These are phyloP conservation scores for Diglossa brunneiventris DNA, from an alignment of 2,113 vertebrate species.

Conservation along the genomic window DNA sequence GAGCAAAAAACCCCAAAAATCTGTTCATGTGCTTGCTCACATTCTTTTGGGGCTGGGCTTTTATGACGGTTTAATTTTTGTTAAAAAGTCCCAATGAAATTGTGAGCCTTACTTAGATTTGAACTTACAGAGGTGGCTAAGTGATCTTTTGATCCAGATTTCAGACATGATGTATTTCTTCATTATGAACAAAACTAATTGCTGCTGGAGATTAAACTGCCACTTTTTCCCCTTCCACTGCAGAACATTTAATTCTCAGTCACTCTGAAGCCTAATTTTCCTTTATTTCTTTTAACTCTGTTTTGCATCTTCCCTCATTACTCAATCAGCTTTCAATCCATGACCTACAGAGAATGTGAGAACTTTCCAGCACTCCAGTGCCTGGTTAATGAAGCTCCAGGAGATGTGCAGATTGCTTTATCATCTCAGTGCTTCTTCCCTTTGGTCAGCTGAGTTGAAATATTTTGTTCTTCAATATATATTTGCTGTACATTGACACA, in stretches of 20 bases:
- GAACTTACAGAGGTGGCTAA: not conserved
- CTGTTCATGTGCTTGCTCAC: fast-evolving
- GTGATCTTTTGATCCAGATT: not conserved
- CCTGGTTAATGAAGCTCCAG: not conserved
- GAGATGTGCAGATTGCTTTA: not conserved
- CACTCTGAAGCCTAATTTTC: not conserved
- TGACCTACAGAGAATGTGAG: not conserved
- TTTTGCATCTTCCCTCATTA: conserved; percentile 8
- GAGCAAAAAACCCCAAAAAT: not conserved
- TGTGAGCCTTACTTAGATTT: not conserved
- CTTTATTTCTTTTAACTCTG: not conserved
- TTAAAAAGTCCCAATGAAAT: not conserved
- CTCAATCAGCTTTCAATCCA: not conserved
- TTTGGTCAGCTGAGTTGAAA: not conserved
- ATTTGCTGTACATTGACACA: not conserved
- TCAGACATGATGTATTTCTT: not conserved
- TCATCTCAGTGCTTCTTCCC: not conserved
- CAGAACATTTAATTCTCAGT: not conserved
- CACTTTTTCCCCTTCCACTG: not conserved
- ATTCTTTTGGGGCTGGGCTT: not conserved
- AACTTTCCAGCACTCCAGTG: not conserved
- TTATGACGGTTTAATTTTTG: not conserved
- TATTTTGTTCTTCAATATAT: not conserved
- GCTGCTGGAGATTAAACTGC: not conserved
- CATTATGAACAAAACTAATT: conserved; percentile 11